Conservation (phyloP, 2,888 invertebrate species). For the Limnephilus marmoratus region DNA sequence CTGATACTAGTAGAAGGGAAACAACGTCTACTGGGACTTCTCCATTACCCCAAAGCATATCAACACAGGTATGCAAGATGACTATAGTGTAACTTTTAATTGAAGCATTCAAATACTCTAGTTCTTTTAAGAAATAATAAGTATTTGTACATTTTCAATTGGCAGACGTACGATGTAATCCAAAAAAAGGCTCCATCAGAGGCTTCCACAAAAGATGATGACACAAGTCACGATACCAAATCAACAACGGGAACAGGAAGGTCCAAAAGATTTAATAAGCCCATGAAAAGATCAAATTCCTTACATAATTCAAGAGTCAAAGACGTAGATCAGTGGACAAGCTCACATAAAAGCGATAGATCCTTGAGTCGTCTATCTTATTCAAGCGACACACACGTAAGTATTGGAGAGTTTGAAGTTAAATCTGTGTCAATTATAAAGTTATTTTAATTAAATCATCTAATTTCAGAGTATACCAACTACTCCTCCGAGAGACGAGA, state of each 20-base stretch:
- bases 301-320: conserved; percentile 67
- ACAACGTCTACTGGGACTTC: conserved; percentile 86
- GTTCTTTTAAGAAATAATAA: neutral
- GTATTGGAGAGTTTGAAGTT: conserved; percentile 60
- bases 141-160: neutral
- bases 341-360: conserved; percentile 75
- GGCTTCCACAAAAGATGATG: conserved; percentile 55
- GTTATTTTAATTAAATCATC: neutral
- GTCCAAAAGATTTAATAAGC: conserved; percentile 65
- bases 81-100: neutral
- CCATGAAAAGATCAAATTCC: conserved; percentile 69
- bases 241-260: conserved; percentile 57
- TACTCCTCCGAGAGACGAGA: conserved; percentile 74
- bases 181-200: conserved; percentile 65
- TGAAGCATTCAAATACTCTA: conserved; percentile 7
- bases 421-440: neutral
- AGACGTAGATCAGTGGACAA: conserved; percentile 65
- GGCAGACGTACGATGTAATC: conserved; percentile 76
- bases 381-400: conserved; percentile 82
- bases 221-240: conserved; percentile 50
- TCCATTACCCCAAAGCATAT: conserved; percentile 91
- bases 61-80: conserved; percentile 84
- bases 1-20: conserved; percentile 57
- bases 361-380: conserved; percentile 83
- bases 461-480: conserved; percentile 75